These are phyloP conservation scores for Eupithecia subumbrata DNA, from an alignment of 2,888 invertebrate species.

Conservation along the genomic window DNA sequence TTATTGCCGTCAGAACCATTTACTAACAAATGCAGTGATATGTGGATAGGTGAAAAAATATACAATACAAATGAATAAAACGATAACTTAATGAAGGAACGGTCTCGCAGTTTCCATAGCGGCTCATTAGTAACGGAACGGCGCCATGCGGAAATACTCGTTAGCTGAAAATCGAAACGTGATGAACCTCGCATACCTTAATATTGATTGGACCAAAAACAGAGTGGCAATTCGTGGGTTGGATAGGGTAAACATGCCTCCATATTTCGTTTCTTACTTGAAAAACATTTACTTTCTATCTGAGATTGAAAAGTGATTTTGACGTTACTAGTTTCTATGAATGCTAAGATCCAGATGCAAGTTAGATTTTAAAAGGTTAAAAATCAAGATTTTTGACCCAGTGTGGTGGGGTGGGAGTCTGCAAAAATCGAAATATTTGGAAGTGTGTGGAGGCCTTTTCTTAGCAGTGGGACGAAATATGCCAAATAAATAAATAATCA, in stretches of 20 bases:
- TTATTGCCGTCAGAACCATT: not conserved
- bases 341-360: not conserved
- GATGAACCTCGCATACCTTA: not conserved
- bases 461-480: no score
- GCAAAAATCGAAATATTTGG: no score
- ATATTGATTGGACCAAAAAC: not conserved
- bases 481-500: no score
- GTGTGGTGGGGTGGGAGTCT: no score
- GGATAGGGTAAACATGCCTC: not conserved
- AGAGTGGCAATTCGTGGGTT: not conserved
- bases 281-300: not conserved
- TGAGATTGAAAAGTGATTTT: not conserved
- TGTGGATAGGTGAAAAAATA: not conserved
- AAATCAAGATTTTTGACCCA: not conserved
- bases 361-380: not conserved
- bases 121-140: not conserved
- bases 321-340: not conserved
- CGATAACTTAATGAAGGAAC: not conserved
- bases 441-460: no score
- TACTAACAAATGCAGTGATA: not conserved
- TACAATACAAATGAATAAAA: not conserved
- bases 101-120: not conserved
- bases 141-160: constrained; percentile 9
- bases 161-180: constrained; percentile 3
- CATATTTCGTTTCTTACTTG: not conserved